phyloP scores from a whole-genome alignment of 1,140 invertebrate species.

The Drosophila kepulauana region DNA sequence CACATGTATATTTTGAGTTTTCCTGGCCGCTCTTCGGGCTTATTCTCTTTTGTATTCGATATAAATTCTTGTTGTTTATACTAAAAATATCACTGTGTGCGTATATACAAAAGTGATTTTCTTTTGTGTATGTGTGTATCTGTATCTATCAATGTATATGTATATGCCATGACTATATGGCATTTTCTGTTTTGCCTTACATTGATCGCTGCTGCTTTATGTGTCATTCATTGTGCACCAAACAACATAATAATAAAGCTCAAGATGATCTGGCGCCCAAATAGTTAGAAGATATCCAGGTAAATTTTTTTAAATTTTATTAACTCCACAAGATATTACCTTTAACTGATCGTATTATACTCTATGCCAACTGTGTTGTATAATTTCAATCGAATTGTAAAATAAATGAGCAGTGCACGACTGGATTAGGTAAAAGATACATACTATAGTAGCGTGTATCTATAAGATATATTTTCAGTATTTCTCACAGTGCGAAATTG shows the following conservation, averaged over 20 bases:
- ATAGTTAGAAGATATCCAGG: conserved; percentile 20
- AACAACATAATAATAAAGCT: conserved; percentile 31
- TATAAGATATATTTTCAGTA: background rate
- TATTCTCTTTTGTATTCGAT: conserved; percentile 44
- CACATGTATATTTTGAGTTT: conserved; percentile 30
- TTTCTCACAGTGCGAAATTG: too few relatives aligned
- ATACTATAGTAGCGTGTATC: background rate
- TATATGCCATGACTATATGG: too few relatives aligned
- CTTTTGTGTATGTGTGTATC: conserved; percentile 5
- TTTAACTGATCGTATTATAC: too few relatives aligned
- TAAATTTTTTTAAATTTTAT: background rate
- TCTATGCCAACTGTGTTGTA: too few relatives aligned
- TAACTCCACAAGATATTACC: background rate
- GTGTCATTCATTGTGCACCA: conserved; percentile 34
- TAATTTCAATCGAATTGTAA: background rate
- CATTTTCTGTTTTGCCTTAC: conserved; percentile 30
- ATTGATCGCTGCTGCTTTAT: conserved; percentile 29
- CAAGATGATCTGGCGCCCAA: conserved; percentile 36
- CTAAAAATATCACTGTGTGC: conserved; percentile 84
- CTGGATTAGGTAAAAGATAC: background rate
- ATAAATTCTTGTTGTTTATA: conserved; percentile 82
- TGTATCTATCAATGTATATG: conserved; percentile 13
- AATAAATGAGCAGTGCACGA: too few relatives aligned
- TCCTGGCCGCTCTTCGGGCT: conserved; percentile 25
- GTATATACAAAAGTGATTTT: conserved; percentile 64